A percentile compares a stretch with the other conserved stretches of the same genome.
These are phyloP conservation scores for Nesogale talazaci DNA, from an alignment of 2,113 vertebrate genomes.

Conservation along the genomic window DNA sequence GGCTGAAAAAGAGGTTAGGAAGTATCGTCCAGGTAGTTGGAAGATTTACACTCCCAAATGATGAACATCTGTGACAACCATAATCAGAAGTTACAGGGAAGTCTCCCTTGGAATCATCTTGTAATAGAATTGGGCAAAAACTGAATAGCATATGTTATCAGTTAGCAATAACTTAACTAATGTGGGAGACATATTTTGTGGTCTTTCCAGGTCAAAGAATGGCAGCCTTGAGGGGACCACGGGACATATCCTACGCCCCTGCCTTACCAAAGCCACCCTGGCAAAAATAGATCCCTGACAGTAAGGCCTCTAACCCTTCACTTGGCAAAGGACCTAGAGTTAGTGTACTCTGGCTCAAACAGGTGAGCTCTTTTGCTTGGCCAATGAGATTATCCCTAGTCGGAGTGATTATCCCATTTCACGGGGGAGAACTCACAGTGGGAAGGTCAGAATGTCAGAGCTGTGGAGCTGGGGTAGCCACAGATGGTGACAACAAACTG, in stretches of 20 bases:
- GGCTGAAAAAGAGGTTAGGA: background rate
- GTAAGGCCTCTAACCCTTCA: background rate
- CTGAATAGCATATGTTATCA: background rate
- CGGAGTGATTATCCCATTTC: background rate
- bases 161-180: background rate
- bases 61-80: background rate
- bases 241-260: background rate
- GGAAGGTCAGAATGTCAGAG: too few species aligned
- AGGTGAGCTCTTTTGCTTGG: background rate
- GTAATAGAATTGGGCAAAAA: background rate
- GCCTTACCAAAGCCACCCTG: background rate
- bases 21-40: background rate
- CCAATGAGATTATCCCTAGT: background rate
- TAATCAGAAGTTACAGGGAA: background rate
- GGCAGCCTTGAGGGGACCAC: background rate
- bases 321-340: background rate
- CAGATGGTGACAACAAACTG: background rate
- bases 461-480: too few species aligned
- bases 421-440: background rate
- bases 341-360: background rate
- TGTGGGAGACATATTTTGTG: background rate
- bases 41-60: background rate
- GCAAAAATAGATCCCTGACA: background rate
- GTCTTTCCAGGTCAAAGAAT: background rate
- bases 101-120: slow-evolving; percentile 46